Percentiles rank a stretch among this genome's conserved stretches.
phyloP scores from a whole-genome alignment of 2,113 vertebrate species.

The Vombatus ursinus region DNA sequence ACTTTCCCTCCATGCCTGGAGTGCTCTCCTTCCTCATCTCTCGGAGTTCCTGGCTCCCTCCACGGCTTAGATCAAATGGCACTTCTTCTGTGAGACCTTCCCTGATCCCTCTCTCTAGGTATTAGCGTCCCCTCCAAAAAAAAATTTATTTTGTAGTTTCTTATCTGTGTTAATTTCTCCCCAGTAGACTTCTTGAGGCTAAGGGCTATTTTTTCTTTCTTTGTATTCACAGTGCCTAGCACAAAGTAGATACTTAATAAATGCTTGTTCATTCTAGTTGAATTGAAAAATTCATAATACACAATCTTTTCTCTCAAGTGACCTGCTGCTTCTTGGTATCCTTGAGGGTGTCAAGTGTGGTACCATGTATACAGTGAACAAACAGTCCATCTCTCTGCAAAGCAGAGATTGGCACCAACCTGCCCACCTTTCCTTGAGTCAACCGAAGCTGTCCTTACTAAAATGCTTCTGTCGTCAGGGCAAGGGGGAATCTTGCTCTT shows the following conservation, averaged over 20 bases:
- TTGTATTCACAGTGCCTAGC: not conserved
- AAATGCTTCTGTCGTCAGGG: not conserved
- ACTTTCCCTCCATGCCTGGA: not conserved
- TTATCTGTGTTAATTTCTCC: not conserved
- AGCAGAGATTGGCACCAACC: not conserved
- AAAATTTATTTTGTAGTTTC: not conserved
- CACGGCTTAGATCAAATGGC: not conserved
- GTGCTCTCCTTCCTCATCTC: not conserved
- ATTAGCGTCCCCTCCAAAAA: not conserved
- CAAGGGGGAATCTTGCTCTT: not conserved
- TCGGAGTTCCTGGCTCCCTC: not conserved
- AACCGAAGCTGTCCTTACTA: not conserved
- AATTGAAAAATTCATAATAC: not conserved
- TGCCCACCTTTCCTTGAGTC: not conserved
- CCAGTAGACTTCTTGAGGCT: not conserved
- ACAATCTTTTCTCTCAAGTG: not conserved
- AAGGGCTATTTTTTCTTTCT: not conserved
- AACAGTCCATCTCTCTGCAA: not conserved
- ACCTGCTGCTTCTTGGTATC: not conserved
- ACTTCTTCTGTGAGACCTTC: not conserved
- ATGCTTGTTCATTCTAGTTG: not conserved
- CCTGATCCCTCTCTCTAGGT: not conserved
- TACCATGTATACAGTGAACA: not conserved
- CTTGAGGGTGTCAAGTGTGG: not conserved
- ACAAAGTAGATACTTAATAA: not conserved